phyloP scores from a whole-genome alignment of 2,888 invertebrate species.

The Temnothorax unifasciatus region DNA sequence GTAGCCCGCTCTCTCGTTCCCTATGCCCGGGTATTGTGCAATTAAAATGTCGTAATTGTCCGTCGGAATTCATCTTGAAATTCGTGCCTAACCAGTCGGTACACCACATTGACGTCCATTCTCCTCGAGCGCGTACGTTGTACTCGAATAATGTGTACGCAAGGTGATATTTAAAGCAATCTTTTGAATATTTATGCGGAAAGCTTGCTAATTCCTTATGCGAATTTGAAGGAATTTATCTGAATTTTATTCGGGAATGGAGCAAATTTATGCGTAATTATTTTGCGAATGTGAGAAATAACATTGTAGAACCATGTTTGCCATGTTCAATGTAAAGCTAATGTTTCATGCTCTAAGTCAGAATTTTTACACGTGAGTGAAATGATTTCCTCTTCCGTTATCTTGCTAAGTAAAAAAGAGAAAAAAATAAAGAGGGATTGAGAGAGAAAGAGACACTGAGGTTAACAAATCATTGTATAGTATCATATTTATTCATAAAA shows the following conservation, averaged over 20 bases:
- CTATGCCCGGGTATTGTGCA: constrained; percentile 77
- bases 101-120: constrained; percentile 17
- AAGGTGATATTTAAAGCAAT: not conserved
- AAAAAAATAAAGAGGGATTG: not conserved
- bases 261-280: constrained; percentile 9
- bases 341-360: constrained; percentile 24
- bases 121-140: constrained; percentile 8
- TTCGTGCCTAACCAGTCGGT: constrained; percentile 68
- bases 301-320: constrained; percentile 11
- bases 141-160: not conserved
- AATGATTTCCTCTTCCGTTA: not conserved
- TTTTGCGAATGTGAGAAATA: constrained; percentile 31
- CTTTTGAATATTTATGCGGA: constrained; percentile 18
- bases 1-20: constrained; percentile 54
- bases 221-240: constrained; percentile 22
- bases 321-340: constrained; percentile 25
- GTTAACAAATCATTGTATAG: not conserved
- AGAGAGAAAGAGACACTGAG: not conserved
- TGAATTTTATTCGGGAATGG: constrained; percentile 7
- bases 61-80: constrained; percentile 79
- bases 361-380: not conserved
- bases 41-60: constrained; percentile 83
- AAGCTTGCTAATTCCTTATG: not conserved
- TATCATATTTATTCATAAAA: not conserved
- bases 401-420: not conserved